Conservation (phyloP, 2,797 vertebrate genomes). For the Gallinago stenura region DNA sequence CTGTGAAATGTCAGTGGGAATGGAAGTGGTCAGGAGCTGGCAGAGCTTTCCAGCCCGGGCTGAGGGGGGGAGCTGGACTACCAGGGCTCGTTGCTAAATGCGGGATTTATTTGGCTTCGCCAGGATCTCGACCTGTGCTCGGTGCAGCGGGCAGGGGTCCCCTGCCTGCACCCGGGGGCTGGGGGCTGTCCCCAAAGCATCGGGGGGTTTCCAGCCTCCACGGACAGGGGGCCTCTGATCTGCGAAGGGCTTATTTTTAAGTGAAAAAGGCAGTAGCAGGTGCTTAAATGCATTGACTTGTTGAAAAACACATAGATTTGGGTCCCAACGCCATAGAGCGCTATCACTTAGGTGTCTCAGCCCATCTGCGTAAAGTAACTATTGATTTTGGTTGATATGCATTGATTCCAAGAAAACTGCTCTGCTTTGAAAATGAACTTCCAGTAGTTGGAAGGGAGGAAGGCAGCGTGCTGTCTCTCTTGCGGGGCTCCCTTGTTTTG, state of each 20-base stretch:
- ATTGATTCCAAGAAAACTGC: constrained; percentile 81
- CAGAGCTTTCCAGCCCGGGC: background rate
- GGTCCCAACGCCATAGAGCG: constrained; percentile 51
- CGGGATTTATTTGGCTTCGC: background rate
- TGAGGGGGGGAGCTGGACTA: background rate
- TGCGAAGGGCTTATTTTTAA: constrained; percentile 62
- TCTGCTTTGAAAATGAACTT: constrained; percentile 81
- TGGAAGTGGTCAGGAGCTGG: background rate
- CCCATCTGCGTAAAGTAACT: constrained; percentile 73
- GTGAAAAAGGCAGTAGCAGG: constrained; percentile 66
- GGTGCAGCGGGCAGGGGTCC: background rate
- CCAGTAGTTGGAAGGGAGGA: constrained; percentile 74
- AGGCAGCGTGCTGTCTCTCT: background rate
- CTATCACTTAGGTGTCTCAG: constrained; percentile 70
- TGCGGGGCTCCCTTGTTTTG: constrained; percentile 64
- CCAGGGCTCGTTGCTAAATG: accelerated
- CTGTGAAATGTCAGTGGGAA: background rate
- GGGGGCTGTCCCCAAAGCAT: background rate
- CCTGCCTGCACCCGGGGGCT: background rate
- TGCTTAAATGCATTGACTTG: constrained; percentile 70
- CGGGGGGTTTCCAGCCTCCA: background rate
- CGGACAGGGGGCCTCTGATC: constrained; percentile 34
- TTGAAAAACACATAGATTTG: constrained; percentile 70
- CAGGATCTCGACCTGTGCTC: accelerated
- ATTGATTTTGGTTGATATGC: constrained; percentile 82